Evolutionary conservation across 2,888 invertebrate genomes (phyloP), one percentile per base, ranked within the genome.

Genomic region (Agonum fuliginosum): DNA sequence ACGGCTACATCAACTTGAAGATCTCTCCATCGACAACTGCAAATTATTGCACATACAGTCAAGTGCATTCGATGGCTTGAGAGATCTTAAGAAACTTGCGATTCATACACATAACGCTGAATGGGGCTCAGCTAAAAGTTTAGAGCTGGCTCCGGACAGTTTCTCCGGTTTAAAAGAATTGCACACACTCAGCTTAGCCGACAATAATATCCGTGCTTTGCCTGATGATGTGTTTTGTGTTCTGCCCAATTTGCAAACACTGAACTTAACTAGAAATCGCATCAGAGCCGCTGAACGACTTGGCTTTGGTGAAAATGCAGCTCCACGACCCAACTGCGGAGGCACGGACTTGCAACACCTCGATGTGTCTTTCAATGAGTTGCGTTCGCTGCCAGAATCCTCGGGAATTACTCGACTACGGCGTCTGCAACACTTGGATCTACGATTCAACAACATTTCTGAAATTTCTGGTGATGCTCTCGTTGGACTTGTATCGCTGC

Each of bases 231-330:
- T 92, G 80, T 93, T 96, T 85, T 96, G 96, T 87, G 91, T 92
- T 54, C 87, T 96, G 84, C 91, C 92, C 82, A 95, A 93, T 86
- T 89, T 96, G 79, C 94, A 94, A 86, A 91, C 93, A 80, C 88
- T 97, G 70, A 97, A 97, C 89, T 89, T 97, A 83, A 96, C 96
- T 69, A 89, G 92, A 81, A 97, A 97, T 88, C 92, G 93, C 83
- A 91, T 97, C 81, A 91, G 92, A 81, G 93, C 93, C 80, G 90
- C 95, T 4, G 93, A 93, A 80, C 91, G 93, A 82, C 89, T 96
- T 80, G 95, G 95, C 65, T 92, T 95, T 83, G 88, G 84, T 83
- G 86, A 80, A 51, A 81, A 82, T 3, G 69, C 82, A 2, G 80
- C 82, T 17, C 78, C 83, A 5, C 81, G 82, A 58, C 90, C 91